phyloP scores from a whole-genome alignment of 1,140 invertebrate genomes.

The Pseudachorutes palmiensis region DNA sequence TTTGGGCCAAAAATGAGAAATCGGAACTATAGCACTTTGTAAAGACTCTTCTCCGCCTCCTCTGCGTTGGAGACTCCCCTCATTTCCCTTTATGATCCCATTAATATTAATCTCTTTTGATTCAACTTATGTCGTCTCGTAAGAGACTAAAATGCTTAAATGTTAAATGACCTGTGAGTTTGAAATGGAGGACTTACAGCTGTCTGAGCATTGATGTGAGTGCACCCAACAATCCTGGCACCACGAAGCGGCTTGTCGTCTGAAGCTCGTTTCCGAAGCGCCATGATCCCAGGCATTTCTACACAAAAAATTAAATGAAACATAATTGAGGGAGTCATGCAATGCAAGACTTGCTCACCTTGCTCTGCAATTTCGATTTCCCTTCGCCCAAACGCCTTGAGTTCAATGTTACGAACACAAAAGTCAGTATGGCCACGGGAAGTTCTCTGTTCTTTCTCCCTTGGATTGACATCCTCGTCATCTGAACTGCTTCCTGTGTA shows the following conservation, averaged over 20 bases:
- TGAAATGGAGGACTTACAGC: slow-evolving; percentile 56
- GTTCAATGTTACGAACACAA: slow-evolving; percentile 82
- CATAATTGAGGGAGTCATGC: too few species aligned
- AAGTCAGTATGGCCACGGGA: slow-evolving; percentile 73
- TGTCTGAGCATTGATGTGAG: slow-evolving; percentile 96
- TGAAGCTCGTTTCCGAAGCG: slow-evolving; percentile 75
- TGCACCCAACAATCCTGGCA: slow-evolving; percentile 76
- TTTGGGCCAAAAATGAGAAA: too few species aligned
- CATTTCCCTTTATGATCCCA: too few species aligned
- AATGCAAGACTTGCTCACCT: slow-evolving; percentile 48
- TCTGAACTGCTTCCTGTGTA: slow-evolving; percentile 82
- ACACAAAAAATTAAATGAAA: too few species aligned
- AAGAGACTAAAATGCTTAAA: too few species aligned
- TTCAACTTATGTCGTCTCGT: too few species aligned
- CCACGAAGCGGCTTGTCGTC: slow-evolving; percentile 53
- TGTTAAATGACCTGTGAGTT: not conserved
- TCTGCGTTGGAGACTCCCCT: too few species aligned
- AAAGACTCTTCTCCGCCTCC: too few species aligned
- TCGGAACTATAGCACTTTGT: too few species aligned
- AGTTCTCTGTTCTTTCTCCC: slow-evolving; percentile 76
- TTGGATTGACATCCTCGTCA: slow-evolving; percentile 72
- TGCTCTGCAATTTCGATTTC: slow-evolving; percentile 99
- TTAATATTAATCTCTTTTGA: too few species aligned
- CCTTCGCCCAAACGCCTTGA: slow-evolving; percentile 82
- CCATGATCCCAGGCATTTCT: slow-evolving; percentile 98